Evolutionary conservation across 2,797 vertebrate genomes (phyloP), one percentile per base, ranked within the genome.

Genomic region (Periparus ater): DNA sequence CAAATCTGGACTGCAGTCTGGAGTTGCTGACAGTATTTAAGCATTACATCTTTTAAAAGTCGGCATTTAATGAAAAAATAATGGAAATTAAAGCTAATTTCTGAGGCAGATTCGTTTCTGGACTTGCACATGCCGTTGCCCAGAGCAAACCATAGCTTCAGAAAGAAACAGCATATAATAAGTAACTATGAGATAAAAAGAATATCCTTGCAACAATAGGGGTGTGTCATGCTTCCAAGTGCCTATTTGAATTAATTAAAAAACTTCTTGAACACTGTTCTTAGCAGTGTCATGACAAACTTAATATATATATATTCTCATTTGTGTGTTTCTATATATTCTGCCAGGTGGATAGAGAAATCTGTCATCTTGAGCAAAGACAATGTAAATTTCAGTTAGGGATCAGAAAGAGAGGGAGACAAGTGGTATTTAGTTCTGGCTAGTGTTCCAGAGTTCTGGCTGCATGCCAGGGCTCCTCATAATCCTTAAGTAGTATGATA

Each of bases 401-500:
- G 71, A 89, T 89, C 74, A 92, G 77, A 54, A 34, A 62, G 66
- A 91, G 72, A 85, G 74, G 57, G 71, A 91, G 53, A 76, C 53
- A 68, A 87, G 88, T 67, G 63, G 57, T 87, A 67, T 89, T 95
- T 88, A 47, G 34, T 62, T 73, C 67, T 85, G 93, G 77, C 61
- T 86, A 53, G 30, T 0, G 13, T 85, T 91, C 42, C 47, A 61
- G 63, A 71, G 30, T 58, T 85, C 65, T 95, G 92, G 88, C 91
- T 91, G 75, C 50, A 74, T 38, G 84, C 93, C 86, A 92, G 53
- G 38, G 16, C 71, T 95, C 30, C 73, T 90, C 77, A 54, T 95
- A 94, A 94, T 95, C 92, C 86, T 86, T 53, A 75, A 93, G 74
- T 29, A 92, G 83, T 79, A 50, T 80, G 88, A 88, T 94, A 90